Conservation (phyloP, 2,888 invertebrate species). For the Mimachlamys varia region DNA sequence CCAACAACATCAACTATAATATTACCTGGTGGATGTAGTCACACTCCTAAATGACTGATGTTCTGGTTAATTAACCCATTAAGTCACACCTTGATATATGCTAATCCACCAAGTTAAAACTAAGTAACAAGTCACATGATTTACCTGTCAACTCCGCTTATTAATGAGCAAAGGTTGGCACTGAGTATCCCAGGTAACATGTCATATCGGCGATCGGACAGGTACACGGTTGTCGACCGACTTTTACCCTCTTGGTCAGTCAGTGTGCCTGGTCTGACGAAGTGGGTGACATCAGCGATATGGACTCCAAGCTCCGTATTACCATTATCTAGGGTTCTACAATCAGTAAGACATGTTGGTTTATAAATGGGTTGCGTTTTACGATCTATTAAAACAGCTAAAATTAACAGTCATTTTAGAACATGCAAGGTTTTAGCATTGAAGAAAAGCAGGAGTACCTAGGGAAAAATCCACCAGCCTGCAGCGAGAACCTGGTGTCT, state of each 20-base stretch:
- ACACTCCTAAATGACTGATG: no score
- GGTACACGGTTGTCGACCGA: constrained; percentile 71
- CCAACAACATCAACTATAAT: no score
- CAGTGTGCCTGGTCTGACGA: constrained; percentile 67
- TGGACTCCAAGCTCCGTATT: constrained; percentile 75
- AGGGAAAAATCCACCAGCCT: background rate
- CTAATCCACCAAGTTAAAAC: no score
- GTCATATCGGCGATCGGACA: constrained; percentile 79
- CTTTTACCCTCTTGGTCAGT: constrained; percentile 69
- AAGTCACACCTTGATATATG: no score
- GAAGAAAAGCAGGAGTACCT: no score
- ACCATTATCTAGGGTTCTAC: constrained; percentile 72
- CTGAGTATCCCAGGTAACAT: constrained; percentile 79
- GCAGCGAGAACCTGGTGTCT: no score
- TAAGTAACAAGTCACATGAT: background rate
- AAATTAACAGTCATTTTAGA: no score
- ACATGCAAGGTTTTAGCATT: no score
- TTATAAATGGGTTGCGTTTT: no score
- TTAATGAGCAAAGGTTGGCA: constrained; percentile 79
- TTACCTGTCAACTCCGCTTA: constrained; percentile 78
- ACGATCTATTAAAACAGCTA: no score
- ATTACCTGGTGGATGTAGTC: no score
- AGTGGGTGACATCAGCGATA: constrained; percentile 74
- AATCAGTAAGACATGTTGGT: constrained; percentile 37
- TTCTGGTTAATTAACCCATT: no score